Evolutionary conservation across 2,113 vertebrate genomes (phyloP).

Genomic region (Sterna hirundo): DNA sequence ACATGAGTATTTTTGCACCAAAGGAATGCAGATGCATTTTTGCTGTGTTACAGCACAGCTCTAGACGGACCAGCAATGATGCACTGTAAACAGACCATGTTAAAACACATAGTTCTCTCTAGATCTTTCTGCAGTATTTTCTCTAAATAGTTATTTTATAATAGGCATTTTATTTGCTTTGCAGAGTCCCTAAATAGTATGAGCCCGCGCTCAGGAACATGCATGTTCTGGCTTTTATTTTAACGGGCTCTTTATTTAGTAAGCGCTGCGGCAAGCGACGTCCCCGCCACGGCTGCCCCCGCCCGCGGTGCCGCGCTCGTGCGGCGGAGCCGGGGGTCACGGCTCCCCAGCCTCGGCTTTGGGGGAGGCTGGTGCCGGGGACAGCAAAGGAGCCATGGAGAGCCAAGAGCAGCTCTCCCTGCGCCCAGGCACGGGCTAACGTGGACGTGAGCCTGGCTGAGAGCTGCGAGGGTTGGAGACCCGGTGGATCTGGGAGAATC

Average conservation of each 20-base stretch:
- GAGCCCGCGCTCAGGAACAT: conserved; percentile 5
- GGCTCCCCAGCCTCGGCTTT: neutral
- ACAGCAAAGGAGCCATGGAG: neutral
- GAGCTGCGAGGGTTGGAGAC: neutral
- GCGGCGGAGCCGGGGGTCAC: accelerated
- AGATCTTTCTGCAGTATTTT: conserved; percentile 68
- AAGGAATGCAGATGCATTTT: conserved; percentile 80
- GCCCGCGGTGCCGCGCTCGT: accelerated
- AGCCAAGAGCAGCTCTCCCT: neutral
- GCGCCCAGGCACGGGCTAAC: accelerated
- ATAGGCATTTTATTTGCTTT: conserved; percentile 76
- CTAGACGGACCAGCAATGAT: conserved; percentile 64
- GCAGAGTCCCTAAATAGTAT: conserved; percentile 71
- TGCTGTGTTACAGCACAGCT: conserved; percentile 71
- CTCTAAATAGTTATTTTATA: conserved; percentile 76
- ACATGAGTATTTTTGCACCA: conserved; percentile 72
- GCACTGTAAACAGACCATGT: conserved; percentile 78
- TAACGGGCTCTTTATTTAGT: neutral
- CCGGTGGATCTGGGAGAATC: neutral
- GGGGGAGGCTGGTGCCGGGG: neutral
- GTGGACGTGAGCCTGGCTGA: accelerated
- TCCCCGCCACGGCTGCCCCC: neutral
- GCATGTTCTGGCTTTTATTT: conserved; percentile 29
- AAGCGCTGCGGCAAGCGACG: accelerated
- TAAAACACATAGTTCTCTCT: conserved; percentile 75